A percentile compares a stretch with the other conserved stretches of the same genome.
These are phyloP conservation scores for Phalera bucephala DNA, from an alignment of 2,888 invertebrate genomes.

Conservation along the genomic window DNA sequence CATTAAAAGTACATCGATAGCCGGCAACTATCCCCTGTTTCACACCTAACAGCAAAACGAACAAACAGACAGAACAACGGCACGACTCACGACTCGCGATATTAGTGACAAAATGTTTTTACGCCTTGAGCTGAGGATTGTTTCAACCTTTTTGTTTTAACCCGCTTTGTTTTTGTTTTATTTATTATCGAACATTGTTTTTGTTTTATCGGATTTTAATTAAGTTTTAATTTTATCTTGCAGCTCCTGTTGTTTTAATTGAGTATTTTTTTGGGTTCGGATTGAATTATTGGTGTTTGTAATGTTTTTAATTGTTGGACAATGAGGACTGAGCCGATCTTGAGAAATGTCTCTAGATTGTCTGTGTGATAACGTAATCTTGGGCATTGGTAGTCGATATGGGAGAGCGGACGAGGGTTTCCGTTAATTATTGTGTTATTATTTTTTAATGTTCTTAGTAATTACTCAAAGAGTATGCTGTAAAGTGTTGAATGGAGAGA, in stretches of 20 bases:
- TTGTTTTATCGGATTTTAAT: slow-evolving; percentile 72
- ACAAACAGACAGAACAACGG: slow-evolving; percentile 18
- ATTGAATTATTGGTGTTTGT: slow-evolving; percentile 48
- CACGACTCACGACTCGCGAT: slow-evolving; percentile 38
- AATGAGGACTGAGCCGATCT: slow-evolving; percentile 14
- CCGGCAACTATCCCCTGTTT: slow-evolving; percentile 33
- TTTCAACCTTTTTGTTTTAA: slow-evolving; percentile 12
- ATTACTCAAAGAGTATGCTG: too few species aligned
- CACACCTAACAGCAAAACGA: slow-evolving; percentile 26
- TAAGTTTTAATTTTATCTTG: slow-evolving; percentile 79
- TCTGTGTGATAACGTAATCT: slow-evolving; percentile 16
- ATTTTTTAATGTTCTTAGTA: too few species aligned
- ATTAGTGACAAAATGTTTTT: slow-evolving; percentile 68
- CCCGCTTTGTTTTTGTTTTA: slow-evolving; percentile 32
- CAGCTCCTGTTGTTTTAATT: slow-evolving; percentile 66
- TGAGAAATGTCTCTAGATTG: slow-evolving; percentile 32
- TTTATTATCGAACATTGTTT: slow-evolving; percentile 24
- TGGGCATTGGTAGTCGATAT: background rate
- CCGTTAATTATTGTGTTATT: too few species aligned
- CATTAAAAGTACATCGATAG: slow-evolving; percentile 38
- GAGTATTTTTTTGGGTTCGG: slow-evolving; percentile 50
- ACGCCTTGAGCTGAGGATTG: slow-evolving; percentile 39
- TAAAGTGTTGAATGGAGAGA: too few species aligned
- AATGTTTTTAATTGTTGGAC: slow-evolving; percentile 43
- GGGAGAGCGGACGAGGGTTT: too few species aligned